Evolutionary conservation across 2,888 invertebrate species (phyloP).

Genomic region (Chymomyza procnemis): DNA sequence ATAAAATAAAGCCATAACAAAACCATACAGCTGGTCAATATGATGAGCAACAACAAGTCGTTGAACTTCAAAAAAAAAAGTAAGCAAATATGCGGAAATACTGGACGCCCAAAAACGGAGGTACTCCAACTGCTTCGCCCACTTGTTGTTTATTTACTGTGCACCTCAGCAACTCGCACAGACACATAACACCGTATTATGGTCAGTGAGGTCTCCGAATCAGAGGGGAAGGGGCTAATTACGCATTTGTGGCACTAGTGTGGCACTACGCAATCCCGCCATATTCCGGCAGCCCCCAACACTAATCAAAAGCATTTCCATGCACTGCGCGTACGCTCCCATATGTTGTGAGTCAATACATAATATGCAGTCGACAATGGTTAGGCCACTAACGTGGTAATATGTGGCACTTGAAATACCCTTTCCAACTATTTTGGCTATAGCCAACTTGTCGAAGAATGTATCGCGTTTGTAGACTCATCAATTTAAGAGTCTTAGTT

Average conservation of each 20-base stretch:
- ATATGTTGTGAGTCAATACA: conserved; percentile 44
- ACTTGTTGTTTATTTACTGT: not conserved
- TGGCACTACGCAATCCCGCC: conserved; percentile 39
- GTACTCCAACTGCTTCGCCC: not conserved
- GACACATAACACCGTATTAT: not conserved
- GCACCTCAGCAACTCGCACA: not conserved
- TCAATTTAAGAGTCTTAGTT: no score
- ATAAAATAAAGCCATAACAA: conserved; percentile 62
- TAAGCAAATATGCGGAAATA: conserved; percentile 19
- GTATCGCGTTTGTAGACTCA: no score
- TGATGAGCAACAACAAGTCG: conserved; percentile 58
- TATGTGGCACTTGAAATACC: not conserved
- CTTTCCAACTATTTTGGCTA: no score
- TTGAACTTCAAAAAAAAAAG: conserved; percentile 33
- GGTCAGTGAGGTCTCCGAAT: conserved; percentile 56
- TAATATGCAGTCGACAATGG: conserved; percentile 33
- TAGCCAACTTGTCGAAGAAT: no score
- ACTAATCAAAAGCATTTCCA: conserved; percentile 41
- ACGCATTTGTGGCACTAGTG: conserved; percentile 50
- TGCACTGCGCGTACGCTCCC: conserved; percentile 38
- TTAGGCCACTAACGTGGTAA: not conserved
- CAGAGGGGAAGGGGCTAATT: conserved; percentile 20
- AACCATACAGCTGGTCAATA: conserved; percentile 47
- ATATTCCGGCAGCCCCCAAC: conserved; percentile 31
- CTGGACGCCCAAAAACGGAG: conserved; percentile 29